Percentiles rank a stretch among this genome's conserved stretches.
Conservation (phyloP, 2,888 invertebrate species). For the Parnassius apollo region DNA sequence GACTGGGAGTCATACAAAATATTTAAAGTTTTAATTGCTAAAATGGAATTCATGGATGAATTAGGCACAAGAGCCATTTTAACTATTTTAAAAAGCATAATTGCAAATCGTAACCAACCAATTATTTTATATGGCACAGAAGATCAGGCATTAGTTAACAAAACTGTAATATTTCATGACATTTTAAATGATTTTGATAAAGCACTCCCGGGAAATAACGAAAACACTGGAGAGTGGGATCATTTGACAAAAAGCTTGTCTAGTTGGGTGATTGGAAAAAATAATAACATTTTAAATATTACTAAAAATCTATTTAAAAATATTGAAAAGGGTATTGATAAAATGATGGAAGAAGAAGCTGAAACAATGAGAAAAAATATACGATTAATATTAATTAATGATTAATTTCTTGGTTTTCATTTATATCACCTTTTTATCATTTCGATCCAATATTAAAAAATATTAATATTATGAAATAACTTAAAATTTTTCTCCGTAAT, state of each 20-base stretch:
- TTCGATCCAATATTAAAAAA: too few relatives aligned
- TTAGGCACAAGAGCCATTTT: slow-evolving; percentile 29
- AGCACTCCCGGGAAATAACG: slow-evolving; percentile 12
- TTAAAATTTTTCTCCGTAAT: too few relatives aligned
- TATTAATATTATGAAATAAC: too few relatives aligned
- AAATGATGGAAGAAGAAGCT: slow-evolving; percentile 12
- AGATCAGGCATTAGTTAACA: slow-evolving; percentile 31
- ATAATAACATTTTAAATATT: slow-evolving; percentile 3
- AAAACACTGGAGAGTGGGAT: slow-evolving; percentile 17
- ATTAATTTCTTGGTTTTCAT: too few relatives aligned
- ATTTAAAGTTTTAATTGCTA: slow-evolving; percentile 27
- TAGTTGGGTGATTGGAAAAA: slow-evolving; percentile 3
- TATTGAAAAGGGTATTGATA: slow-evolving; percentile 11
- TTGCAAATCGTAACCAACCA: slow-evolving; percentile 42
- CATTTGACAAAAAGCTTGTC: neutral
- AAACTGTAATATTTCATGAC: slow-evolving; percentile 44
- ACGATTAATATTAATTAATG: slow-evolving; percentile 5
- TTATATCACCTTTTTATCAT: too few relatives aligned
- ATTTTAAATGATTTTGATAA: slow-evolving; percentile 36
- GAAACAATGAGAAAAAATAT: slow-evolving; percentile 14
- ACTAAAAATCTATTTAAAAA: slow-evolving; percentile 5
- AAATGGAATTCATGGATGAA: slow-evolving; percentile 29
- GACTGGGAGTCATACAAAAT: slow-evolving; percentile 29
- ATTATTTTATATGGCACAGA: slow-evolving; percentile 28
- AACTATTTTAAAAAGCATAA: slow-evolving; percentile 35